phyloP scores from a whole-genome alignment of 2,113 vertebrate species.

The Microcebus murinus region DNA sequence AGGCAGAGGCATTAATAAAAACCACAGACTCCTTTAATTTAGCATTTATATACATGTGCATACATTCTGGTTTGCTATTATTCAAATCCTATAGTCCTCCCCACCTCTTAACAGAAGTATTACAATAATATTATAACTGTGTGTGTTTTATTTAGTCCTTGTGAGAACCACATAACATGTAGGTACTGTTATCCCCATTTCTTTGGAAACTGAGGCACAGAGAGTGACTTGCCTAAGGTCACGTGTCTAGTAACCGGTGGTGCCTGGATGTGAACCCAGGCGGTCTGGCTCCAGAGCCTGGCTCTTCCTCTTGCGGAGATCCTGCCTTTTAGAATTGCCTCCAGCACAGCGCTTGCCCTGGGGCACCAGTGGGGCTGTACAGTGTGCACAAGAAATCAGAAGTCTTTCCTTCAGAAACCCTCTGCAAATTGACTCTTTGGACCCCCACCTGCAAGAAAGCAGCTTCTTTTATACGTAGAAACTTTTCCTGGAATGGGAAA shows the following conservation, averaged over 20 bases:
- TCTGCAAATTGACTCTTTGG: not conserved
- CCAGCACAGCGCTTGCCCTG: not conserved
- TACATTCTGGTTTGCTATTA: not conserved
- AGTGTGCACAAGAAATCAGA: not conserved
- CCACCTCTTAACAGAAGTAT: not conserved
- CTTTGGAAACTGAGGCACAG: slow-evolving; percentile 14
- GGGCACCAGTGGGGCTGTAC: not conserved
- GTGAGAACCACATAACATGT: slow-evolving; percentile 1
- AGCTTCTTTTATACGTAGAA: not conserved
- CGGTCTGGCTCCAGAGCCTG: not conserved
- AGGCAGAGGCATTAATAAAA: not conserved
- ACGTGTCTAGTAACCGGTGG: not conserved
- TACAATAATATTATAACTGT: not conserved
- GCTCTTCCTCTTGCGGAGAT: not conserved
- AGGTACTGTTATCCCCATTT: slow-evolving; percentile 27
- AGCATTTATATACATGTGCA: not conserved
- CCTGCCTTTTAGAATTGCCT: not conserved
- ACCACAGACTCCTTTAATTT: not conserved
- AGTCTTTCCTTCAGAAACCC: not conserved
- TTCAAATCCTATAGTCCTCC: not conserved
- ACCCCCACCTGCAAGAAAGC: not conserved
- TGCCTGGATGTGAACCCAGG: not conserved
- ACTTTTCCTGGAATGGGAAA: not conserved
- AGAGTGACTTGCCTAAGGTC: slow-evolving; percentile 44
- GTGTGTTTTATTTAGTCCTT: not conserved